These are phyloP conservation scores for Hyperoodon ampullatus DNA, from an alignment of 2,113 vertebrate species.

Conservation along the genomic window DNA sequence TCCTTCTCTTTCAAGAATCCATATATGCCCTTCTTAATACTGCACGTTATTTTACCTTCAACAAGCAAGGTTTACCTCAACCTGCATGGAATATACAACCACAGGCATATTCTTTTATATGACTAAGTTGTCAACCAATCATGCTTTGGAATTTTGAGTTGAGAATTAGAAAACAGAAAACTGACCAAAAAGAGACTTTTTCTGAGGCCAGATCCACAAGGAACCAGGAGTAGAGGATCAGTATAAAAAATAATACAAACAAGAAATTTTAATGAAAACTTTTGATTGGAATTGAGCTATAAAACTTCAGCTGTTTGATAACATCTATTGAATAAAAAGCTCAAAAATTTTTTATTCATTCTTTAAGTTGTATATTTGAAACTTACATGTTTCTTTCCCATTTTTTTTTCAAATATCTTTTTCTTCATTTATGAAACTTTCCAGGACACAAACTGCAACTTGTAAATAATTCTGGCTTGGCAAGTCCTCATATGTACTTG, in stretches of 20 bases:
- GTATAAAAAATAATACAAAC: background rate
- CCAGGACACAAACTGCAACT: conserved; percentile 82
- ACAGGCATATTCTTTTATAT: background rate
- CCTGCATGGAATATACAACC: background rate
- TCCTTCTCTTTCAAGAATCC: background rate
- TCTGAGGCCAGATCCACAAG: background rate
- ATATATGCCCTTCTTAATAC: background rate
- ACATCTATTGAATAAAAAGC: background rate
- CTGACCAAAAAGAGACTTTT: background rate
- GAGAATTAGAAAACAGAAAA: background rate
- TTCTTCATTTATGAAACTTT: conserved; percentile 73
- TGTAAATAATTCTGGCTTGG: conserved; percentile 87
- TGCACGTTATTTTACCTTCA: background rate
- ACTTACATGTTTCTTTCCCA: conserved; percentile 62
- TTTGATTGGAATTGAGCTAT: background rate
- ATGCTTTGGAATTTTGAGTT: background rate
- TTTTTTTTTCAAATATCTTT: background rate
- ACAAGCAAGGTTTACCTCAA: background rate
- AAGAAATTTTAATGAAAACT: conserved; percentile 10
- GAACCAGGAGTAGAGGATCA: background rate
- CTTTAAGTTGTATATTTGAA: conserved; percentile 36
- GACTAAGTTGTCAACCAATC: background rate
- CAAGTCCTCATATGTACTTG: conserved; percentile 77
- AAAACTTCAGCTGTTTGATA: background rate
- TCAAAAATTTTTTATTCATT: background rate